These are phyloP conservation scores for Ferrisia virgata DNA, from an alignment of 2,888 invertebrate species.

Conservation along the genomic window DNA sequence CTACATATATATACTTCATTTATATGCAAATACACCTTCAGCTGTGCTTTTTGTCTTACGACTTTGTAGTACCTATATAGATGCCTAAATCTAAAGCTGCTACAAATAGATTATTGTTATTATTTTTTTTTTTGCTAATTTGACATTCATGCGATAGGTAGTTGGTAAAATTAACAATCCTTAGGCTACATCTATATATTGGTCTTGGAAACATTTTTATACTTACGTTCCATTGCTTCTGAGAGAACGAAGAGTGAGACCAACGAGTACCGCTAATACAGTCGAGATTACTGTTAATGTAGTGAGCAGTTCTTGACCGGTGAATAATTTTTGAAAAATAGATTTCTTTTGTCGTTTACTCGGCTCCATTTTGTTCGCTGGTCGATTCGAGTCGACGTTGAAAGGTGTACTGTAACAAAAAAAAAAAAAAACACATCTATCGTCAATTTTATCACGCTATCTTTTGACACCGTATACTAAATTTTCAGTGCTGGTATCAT, in stretches of 20 bases:
- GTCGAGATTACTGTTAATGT: conserved; percentile 39
- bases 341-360: conserved; percentile 16
- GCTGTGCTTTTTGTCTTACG: background rate
- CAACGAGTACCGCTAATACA: conserved; percentile 4
- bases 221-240: conserved; percentile 15
- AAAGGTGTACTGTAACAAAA: conserved; percentile 43
- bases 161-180: background rate
- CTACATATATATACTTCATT: too few relatives aligned
- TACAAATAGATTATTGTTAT: background rate
- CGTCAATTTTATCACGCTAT: background rate
- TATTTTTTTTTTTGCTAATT: background rate
- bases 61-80: background rate
- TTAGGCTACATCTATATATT: background rate
- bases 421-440: background rate
- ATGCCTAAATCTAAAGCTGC: too few relatives aligned
- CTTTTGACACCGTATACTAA: background rate
- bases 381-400: conserved; percentile 18
- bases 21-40: background rate
- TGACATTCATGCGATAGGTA: background rate
- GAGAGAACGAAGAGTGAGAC: background rate
- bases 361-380: conserved; percentile 31
- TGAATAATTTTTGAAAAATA: background rate
- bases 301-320: conserved; percentile 40
- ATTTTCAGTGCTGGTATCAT: background rate
- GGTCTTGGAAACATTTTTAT: background rate